Evolutionary conservation across 2,888 invertebrate species (phyloP), one percentile per base, ranked within the genome.

Genomic region (Hydroisotoma schaefferi): DNA sequence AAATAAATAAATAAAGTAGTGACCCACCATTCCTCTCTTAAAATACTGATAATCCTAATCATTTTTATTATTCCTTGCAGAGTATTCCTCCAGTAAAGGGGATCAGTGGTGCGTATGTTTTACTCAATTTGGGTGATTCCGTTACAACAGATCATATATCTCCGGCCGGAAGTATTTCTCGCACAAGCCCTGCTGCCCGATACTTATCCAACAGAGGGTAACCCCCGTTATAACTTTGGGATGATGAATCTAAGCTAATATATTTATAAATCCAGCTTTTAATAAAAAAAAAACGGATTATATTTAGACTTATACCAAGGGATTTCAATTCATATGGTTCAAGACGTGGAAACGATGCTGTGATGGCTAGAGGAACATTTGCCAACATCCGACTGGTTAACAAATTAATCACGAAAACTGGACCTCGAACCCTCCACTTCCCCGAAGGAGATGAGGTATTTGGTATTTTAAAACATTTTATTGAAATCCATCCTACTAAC

Each of bases 241-340:
- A 43, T 10, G 12, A 43, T 43, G 8, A 43, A 15, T n/a, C 8
- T 15, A 43, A 33, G 6, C 15, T 15, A 33, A 33, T 10, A 33
- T 33, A 33, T 33, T 33, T 10, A 6, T 33, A 15, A 10, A 33
- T 15, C 33, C 15, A 33, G 6, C 6, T 15, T 10, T 33, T 33
- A 6, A 6, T 15, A 10, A 15, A 33, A 10, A 6, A 10, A 33
- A 43, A 43, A 43, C 54, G 48, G 6, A 10, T 43, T 40, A 18
- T 25, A 37, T 53, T 15, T 52, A 68, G 68, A 33, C 43, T 98
- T 15, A 89, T 90, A 0, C 94, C 97, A 0, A 84, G 87, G 61
- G 95, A 98, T 74, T 99, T 98, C 78, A 99, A 99, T 80, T 97
- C 98, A 1, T 99, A 99, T 77, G 99, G 98, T 0, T 90, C 97